A percentile compares a stretch with the other conserved stretches of the same genome.
Conservation (phyloP, 1,140 invertebrate genomes). For the silkworm (Bombyx mori) region ASM3026992v2 NC_085129.1:9300001-9300500, state of each 20-base stretch:
- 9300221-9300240: neutral
- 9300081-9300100: no score
- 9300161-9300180: no score
- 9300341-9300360: constrained; percentile 49
- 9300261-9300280: constrained; percentile 39
- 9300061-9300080: no score
- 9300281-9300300: constrained; percentile 47
- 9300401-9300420: constrained; percentile 9
- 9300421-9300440: neutral
- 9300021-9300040: constrained; percentile 27
- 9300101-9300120: no score
- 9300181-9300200: no score
- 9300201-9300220: no score
- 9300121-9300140: no score
- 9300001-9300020: constrained; percentile 47
- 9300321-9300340: constrained; percentile 29
- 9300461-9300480: no score
- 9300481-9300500: no score
- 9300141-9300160: no score
- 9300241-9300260: constrained; percentile 18
- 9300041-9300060: no score
- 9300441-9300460: no score
- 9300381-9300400: constrained; percentile 24
- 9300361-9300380: constrained; percentile 48
- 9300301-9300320: constrained; percentile 36